Evolutionary conservation across 2,888 invertebrate species (phyloP), one percentile per base, ranked within the genome.

Genomic region (Apotomis betuletana): DNA sequence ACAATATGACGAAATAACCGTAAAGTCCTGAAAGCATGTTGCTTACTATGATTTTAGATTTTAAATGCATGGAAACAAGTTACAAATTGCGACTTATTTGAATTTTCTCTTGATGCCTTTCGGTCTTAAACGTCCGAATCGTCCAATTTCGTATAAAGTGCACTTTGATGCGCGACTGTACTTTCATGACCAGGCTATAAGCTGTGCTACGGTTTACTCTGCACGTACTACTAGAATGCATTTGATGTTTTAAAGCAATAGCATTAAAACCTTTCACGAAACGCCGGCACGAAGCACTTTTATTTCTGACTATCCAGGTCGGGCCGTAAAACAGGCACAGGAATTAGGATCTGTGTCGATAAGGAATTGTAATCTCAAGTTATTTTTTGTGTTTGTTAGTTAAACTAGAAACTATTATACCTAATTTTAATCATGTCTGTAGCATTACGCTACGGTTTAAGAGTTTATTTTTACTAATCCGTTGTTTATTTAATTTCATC

Each of bases 171-270:
- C 59, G 62, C 63, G 62, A 52, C 58, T 59, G 72, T 72, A 67
- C 57, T 71, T 62, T 72, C 72, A 68, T 68, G 68, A 63, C 69
- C 58, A 65, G 63, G 70, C 67, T 69, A 62, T 69, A 62, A 67
- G 61, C 71, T 60, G n/a, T 57, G 75, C 67, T 67, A 70, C 55
- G 46, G 67, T 69, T 75, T 73, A 69, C 71, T 46, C 67, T 61
- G 74, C 67, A 75, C 74, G 74, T 74, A 75, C 69, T 75, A 74
- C 67, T 67, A 54, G 69, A 77, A 78, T 75, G 74, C 72, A 79
- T 79, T 79, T 78, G 74, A 77, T 77, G 73, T 75, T 78, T 75
- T 74, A 68, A 75, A 69, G 67, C 59, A 63, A 76, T 79, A 74
- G 76, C 75, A 76, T 77, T 77, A 74, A 65, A 67, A 55, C 61